Evolutionary conservation across 2,797 vertebrate species (phyloP).

Genomic region (Syngnathus rostellatus): DNA sequence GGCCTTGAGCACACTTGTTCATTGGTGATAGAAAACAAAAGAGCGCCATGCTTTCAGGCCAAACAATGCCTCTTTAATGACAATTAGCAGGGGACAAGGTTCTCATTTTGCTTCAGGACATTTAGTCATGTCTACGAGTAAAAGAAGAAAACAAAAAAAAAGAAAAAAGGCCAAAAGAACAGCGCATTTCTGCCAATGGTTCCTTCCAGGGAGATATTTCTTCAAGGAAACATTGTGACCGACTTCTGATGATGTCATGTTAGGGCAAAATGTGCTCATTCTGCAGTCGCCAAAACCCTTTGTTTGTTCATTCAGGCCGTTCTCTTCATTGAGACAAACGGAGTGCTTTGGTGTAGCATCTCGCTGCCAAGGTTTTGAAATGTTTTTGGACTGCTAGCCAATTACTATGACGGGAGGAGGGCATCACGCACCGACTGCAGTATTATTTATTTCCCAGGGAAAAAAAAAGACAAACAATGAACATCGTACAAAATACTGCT

Average conservation of each 20-base stretch:
- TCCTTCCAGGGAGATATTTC: background rate
- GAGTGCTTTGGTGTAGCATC: background rate
- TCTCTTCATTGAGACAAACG: background rate
- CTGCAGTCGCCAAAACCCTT: too few species aligned
- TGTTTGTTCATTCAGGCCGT: too few species aligned
- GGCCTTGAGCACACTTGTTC: background rate
- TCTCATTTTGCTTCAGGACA: background rate
- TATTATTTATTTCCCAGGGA: background rate
- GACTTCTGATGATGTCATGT: background rate
- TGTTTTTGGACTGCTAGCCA: background rate
- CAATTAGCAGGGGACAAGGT: background rate
- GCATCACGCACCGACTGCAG: background rate
- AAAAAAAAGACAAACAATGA: background rate
- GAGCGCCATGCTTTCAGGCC: background rate
- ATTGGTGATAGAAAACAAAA: background rate
- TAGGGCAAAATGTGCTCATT: background rate
- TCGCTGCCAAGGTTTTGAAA: background rate
- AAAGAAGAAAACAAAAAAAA: background rate
- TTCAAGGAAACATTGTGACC: background rate
- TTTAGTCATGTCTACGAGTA: background rate
- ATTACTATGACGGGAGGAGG: too few species aligned
- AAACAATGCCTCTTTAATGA: slow-evolving; percentile 3
- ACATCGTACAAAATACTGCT: background rate
- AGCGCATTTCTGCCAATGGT: background rate
- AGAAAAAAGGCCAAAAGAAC: background rate